phyloP scores from a whole-genome alignment of 2,888 invertebrate species.

The Caradrina clavipalpis region DNA sequence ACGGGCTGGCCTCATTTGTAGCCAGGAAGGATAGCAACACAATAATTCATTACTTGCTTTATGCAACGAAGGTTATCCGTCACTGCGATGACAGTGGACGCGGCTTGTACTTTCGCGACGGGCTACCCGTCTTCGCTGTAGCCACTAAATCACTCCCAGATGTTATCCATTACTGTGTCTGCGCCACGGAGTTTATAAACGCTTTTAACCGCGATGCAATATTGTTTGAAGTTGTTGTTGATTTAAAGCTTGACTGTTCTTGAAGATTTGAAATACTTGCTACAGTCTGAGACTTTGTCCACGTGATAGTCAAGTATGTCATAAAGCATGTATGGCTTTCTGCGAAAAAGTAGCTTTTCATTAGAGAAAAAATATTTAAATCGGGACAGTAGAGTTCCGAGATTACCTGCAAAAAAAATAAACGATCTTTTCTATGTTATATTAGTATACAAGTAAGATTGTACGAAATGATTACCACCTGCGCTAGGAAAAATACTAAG shows the following conservation, averaged over 20 bases:
- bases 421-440: too few species aligned
- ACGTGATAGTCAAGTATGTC: too few species aligned
- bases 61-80: conserved; percentile 58
- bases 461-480: too few species aligned
- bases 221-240: conserved; percentile 36
- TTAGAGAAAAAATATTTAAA: neutral
- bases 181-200: conserved; percentile 63
- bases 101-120: conserved; percentile 37
- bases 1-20: conserved; percentile 23
- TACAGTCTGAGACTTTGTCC: too few species aligned
- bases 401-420: neutral
- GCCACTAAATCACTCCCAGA: conserved; percentile 73
- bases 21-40: conserved; percentile 23
- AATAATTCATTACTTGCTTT: conserved; percentile 54
- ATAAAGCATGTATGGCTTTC: too few species aligned
- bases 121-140: conserved; percentile 49
- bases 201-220: conserved; percentile 31
- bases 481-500: too few species aligned
- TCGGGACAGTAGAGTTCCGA: too few species aligned
- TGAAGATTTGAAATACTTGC: neutral
- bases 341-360: too few species aligned
- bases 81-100: conserved; percentile 51
- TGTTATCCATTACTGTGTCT: conserved; percentile 72
- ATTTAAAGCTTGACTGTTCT: conserved; percentile 20
- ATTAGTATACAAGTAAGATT: too few species aligned